Conservation (phyloP, 2,113 vertebrate species). For the Chrysochloris asiatica region DNA sequence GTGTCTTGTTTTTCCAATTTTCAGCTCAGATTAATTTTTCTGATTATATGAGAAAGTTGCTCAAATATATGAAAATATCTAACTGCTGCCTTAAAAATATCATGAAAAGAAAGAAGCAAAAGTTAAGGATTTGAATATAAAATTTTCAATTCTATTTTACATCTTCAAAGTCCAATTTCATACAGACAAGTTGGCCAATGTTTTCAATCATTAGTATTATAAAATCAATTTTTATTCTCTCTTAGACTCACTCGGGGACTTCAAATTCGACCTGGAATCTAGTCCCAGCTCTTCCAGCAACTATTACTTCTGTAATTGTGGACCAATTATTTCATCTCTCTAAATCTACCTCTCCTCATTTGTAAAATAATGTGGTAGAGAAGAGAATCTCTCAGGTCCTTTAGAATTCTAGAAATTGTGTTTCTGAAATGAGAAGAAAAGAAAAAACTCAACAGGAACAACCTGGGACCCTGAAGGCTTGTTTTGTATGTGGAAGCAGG, state of each 20-base stretch:
- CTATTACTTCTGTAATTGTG: slow-evolving; percentile 10
- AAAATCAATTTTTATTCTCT: neutral
- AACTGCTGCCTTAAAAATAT: neutral
- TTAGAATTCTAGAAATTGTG: slow-evolving; percentile 27
- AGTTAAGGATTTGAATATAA: neutral
- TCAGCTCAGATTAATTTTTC: neutral
- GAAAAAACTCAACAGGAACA: neutral
- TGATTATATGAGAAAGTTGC: slow-evolving; percentile 22
- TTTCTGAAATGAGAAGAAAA: slow-evolving; percentile 10
- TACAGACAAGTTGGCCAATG: neutral
- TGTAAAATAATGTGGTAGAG: slow-evolving; percentile 33
- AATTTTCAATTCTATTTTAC: slow-evolving; percentile 13
- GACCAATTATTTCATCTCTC: slow-evolving; percentile 15
- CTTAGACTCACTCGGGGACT: neutral
- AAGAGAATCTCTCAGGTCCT: neutral
- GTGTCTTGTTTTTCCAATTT: slow-evolving; percentile 19
- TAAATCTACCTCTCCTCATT: slow-evolving; percentile 8
- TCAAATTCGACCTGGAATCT: neutral
- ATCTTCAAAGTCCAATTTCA: neutral
- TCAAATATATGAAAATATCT: slow-evolving; percentile 15
- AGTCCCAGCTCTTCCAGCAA: neutral
- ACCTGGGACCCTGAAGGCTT: neutral
- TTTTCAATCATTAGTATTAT: slow-evolving; percentile 31
- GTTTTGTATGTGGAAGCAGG: neutral
- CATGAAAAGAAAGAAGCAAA: slow-evolving; percentile 15